A percentile compares a stretch with the other conserved stretches of the same genome.
Conservation (phyloP, 2,113 vertebrate genomes). For the Geothlypis trichas region DNA sequence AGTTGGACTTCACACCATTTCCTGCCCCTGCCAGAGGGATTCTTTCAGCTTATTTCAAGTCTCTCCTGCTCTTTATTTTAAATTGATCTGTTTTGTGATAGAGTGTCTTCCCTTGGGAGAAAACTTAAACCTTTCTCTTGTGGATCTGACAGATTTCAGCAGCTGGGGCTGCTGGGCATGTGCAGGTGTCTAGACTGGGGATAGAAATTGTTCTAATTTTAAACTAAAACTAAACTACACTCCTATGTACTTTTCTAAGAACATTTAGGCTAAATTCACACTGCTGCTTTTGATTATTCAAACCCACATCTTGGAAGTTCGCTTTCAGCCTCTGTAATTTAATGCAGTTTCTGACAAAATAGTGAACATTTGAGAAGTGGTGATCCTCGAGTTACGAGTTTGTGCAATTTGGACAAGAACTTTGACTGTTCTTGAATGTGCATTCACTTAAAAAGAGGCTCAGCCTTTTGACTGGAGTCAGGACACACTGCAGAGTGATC, state of each 20-base stretch:
- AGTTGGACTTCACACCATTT: not conserved
- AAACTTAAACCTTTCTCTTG: not conserved
- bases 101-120: not conserved
- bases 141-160: not conserved
- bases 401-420: not conserved
- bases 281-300: not conserved
- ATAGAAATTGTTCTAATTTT: not conserved
- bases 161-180: not conserved
- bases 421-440: not conserved
- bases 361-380: not conserved
- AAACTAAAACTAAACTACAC: not conserved
- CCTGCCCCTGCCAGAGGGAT: not conserved
- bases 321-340: not conserved
- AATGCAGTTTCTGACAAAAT: not conserved
- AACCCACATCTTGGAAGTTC: not conserved
- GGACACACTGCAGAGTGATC: not conserved
- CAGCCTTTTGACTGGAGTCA: not conserved
- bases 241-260: not conserved
- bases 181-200: not conserved
- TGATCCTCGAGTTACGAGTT: accelerated
- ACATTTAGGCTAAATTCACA: not conserved
- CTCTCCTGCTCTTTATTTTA: not conserved
- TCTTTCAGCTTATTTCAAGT: not conserved
- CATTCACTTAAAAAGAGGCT: not conserved
- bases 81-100: not conserved